Percentiles rank a stretch among this genome's conserved stretches.
Conservation (phyloP, 2,797 vertebrate species). For the Enteromius fasciolatus region DNA sequence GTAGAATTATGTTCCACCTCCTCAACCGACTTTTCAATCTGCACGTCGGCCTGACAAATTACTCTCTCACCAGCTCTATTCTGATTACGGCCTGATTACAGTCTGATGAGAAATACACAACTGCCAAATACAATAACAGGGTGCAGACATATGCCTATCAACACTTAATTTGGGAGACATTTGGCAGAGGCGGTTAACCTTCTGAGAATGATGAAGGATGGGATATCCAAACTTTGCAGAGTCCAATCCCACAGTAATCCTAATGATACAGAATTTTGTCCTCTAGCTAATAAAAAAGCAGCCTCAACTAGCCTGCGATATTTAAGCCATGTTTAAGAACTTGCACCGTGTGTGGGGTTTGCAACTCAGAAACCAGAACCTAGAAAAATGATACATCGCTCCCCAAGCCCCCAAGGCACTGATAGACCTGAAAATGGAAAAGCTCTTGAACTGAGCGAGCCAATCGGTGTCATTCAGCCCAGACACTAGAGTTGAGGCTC, state of each 20-base stretch:
- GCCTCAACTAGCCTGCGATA: neutral
- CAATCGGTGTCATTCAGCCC: constrained; percentile 28
- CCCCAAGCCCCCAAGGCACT: constrained; percentile 27
- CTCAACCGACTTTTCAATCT: constrained; percentile 38
- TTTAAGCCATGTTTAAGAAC: constrained; percentile 2
- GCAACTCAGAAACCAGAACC: constrained; percentile 32
- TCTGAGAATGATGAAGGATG: constrained; percentile 23
- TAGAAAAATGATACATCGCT: constrained; percentile 40
- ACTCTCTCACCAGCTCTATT: constrained; percentile 36
- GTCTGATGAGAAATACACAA: constrained; percentile 49
- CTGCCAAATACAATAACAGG: constrained; percentile 45
- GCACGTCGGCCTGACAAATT: constrained; percentile 19
- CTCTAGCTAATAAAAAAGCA: constrained; percentile 13
- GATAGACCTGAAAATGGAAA: constrained; percentile 38
- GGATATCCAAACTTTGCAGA: neutral
- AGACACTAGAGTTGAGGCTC: constrained; percentile 25
- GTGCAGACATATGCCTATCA: constrained; percentile 37
- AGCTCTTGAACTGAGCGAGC: constrained; percentile 28
- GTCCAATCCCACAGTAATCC: constrained; percentile 6
- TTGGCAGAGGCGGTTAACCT: constrained; percentile 23
- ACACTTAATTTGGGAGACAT: constrained; percentile 20
- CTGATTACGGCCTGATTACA: constrained; percentile 45
- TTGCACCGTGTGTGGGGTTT: neutral
- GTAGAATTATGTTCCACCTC: constrained; percentile 17
- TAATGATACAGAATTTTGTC: neutral